Evolutionary conservation across 2,797 vertebrate genomes (phyloP).

Genomic region (Enteromius fasciolatus): DNA sequence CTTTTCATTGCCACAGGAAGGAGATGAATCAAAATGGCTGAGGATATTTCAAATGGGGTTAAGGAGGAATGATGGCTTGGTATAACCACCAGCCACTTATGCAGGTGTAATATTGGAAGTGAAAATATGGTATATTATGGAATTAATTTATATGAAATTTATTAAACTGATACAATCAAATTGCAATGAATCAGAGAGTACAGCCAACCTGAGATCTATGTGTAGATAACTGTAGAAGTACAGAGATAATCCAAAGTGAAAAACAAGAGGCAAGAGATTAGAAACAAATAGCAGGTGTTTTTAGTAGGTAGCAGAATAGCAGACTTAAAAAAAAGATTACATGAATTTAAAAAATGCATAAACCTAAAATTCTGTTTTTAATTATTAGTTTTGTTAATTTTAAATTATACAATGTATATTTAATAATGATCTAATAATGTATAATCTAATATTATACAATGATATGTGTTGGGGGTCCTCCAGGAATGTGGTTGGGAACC

Average conservation of each 20-base stretch:
- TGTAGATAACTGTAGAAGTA: neutral
- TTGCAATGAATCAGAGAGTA: neutral
- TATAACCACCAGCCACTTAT: neutral
- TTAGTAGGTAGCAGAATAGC: too few species aligned
- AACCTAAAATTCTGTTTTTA: neutral
- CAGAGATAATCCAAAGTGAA: neutral
- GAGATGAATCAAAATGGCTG: constrained; percentile 2
- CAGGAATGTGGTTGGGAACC: too few species aligned
- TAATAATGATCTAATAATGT: too few species aligned
- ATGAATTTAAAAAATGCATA: neutral
- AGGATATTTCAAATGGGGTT: neutral
- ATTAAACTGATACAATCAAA: constrained; percentile 16
- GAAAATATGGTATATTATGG: neutral
- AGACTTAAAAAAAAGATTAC: neutral
- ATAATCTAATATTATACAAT: too few species aligned
- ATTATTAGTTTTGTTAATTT: neutral
- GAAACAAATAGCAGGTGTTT: neutral
- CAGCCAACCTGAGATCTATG: neutral
- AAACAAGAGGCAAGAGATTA: neutral
- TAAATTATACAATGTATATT: neutral
- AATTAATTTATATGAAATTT: neutral
- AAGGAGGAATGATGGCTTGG: neutral
- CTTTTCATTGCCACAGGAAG: constrained; percentile 1
- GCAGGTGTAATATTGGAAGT: neutral
- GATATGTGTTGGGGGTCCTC: too few species aligned